phyloP scores from a whole-genome alignment of 2,113 vertebrate species.

The Lamprotornis superbus region DNA sequence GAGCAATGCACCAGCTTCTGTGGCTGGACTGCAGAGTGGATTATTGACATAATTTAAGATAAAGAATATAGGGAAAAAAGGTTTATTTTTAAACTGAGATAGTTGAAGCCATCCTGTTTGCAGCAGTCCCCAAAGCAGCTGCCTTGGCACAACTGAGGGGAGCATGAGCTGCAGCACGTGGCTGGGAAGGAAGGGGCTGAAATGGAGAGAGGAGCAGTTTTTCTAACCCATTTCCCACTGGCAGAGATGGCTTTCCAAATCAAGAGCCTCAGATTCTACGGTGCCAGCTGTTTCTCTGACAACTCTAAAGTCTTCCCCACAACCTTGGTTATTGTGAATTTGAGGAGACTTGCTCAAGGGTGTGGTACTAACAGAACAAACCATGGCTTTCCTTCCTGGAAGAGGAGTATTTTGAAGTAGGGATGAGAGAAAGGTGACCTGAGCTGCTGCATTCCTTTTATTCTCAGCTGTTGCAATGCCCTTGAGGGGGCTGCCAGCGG shows the following conservation, averaged over 20 bases:
- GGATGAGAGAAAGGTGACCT: not conserved
- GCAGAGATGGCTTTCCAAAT: not conserved
- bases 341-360: not conserved
- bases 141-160: not conserved
- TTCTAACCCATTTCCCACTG: not conserved
- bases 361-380: not conserved
- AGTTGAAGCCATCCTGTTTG: not conserved
- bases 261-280: not conserved
- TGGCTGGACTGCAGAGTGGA: not conserved
- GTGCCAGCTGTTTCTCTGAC: not conserved
- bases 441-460: slow-evolving; percentile 42
- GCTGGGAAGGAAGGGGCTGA: not conserved
- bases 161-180: not conserved
- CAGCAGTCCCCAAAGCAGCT: not conserved
- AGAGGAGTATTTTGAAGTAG: not conserved
- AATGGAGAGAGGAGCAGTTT: not conserved
- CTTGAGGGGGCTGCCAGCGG: not conserved
- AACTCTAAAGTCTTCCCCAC: not conserved
- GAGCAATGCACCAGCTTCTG: not conserved
- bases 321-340: not conserved
- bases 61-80: not conserved
- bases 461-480: slow-evolving; percentile 53
- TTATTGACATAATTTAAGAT: not conserved
- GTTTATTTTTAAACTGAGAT: slow-evolving; percentile 1
- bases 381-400: not conserved